Percentiles rank a stretch among this genome's conserved stretches.
phyloP scores from a whole-genome alignment of 2,888 invertebrate genomes.

The Deilephila elpenor region DNA sequence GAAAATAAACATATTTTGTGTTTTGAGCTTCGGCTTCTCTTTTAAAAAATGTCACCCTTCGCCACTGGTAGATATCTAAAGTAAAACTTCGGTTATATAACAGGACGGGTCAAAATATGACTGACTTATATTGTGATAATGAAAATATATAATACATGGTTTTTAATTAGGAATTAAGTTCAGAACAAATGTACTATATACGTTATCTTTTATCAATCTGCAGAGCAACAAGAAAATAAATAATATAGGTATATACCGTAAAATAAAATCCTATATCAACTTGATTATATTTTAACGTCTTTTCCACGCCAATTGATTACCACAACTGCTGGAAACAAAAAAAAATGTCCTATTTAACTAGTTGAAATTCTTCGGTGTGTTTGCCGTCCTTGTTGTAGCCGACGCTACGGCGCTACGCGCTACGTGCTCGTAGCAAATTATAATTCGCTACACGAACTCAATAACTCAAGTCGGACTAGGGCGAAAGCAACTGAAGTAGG shows the following conservation, averaged over 20 bases:
- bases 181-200: too few species aligned
- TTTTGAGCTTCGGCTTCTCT: too few species aligned
- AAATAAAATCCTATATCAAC: background rate
- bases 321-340: background rate
- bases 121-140: too few species aligned
- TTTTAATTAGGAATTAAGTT: too few species aligned
- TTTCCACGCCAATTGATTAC: too few species aligned
- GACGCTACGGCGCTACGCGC: constrained; percentile 42
- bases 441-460: constrained; percentile 68
- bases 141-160: too few species aligned
- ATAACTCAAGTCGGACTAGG: constrained; percentile 66
- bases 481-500: constrained; percentile 50
- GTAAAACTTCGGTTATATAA: background rate
- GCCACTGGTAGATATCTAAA: background rate
- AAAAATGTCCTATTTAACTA: background rate
- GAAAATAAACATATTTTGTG: too few species aligned
- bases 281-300: background rate
- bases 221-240: background rate
- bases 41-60: too few species aligned
- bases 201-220: too few species aligned
- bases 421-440: constrained; percentile 59
- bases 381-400: constrained; percentile 46
- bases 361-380: constrained; percentile 29
- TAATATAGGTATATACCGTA: background rate
- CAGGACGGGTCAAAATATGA: too few species aligned